phyloP scores from a whole-genome alignment of 2,888 invertebrate genomes.

The Corbicula japonica region DNA sequence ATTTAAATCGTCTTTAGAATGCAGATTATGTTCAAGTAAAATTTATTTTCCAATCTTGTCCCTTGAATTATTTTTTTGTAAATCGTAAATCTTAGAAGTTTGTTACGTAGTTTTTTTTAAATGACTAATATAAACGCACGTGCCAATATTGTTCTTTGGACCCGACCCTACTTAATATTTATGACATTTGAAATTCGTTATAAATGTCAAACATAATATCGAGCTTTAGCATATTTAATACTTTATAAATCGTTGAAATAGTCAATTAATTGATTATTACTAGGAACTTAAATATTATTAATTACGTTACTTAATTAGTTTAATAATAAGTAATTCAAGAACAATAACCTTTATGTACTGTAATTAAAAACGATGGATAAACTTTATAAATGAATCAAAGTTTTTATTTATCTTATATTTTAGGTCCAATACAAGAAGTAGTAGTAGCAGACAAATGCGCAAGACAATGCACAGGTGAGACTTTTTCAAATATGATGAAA shows the following conservation, averaged over 20 bases:
- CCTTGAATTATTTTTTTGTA: too few relatives aligned
- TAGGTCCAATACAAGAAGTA: slow-evolving; percentile 71
- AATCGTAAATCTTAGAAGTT: too few relatives aligned
- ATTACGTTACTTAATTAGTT: not conserved
- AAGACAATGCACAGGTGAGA: slow-evolving; percentile 71
- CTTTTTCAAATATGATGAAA: too few relatives aligned
- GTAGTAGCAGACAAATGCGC: slow-evolving; percentile 66
- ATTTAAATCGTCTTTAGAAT: too few relatives aligned
- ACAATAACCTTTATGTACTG: too few relatives aligned
- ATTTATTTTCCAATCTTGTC: too few relatives aligned
- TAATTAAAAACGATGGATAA: not conserved
- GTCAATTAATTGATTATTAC: not conserved
- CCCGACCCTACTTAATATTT: not conserved
- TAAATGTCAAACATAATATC: not conserved
- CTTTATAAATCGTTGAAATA: not conserved
- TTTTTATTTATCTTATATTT: slow-evolving; percentile 33
- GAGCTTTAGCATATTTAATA: not conserved
- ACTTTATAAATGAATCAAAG: not conserved
- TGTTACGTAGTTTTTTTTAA: not conserved
- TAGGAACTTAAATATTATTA: not conserved
- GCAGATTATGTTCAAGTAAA: too few relatives aligned
- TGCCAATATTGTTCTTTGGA: not conserved
- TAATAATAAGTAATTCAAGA: not conserved
- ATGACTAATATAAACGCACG: not conserved
- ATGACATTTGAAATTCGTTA: not conserved